phyloP scores from a whole-genome alignment of 2,113 vertebrate species.

The Brachirus orientalis region DNA sequence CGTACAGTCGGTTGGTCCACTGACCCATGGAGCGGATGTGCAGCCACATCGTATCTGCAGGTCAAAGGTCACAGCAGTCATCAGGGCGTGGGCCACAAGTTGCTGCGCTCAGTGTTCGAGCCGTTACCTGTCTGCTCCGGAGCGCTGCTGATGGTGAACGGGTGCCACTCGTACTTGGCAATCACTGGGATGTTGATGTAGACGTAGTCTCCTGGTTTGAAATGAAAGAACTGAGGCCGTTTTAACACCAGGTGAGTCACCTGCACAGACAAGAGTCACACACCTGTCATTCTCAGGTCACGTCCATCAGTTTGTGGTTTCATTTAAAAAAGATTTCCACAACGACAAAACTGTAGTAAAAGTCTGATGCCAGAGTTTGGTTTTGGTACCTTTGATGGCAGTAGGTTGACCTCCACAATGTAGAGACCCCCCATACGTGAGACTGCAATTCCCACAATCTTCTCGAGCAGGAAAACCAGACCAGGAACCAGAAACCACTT shows the following conservation, averaged over 20 bases:
- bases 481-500: constrained; percentile 91
- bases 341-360: too few species aligned
- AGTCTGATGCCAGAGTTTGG: neutral
- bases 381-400: constrained; percentile 84
- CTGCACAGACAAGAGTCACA: constrained; percentile 63
- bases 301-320: too few species aligned
- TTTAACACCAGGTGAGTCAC: constrained; percentile 92
- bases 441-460: constrained; percentile 78
- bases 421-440: constrained; percentile 80
- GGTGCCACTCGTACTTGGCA: constrained; percentile 91
- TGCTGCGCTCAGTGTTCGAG: neutral
- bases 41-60: constrained; percentile 87
- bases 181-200: constrained; percentile 91
- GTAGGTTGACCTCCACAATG: constrained; percentile 88
- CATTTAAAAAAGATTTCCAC: too few species aligned
- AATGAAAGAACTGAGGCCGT: constrained; percentile 86
- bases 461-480: constrained; percentile 86
- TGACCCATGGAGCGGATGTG: constrained; percentile 89
- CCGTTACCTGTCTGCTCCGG: constrained; percentile 88
- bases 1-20: constrained; percentile 89
- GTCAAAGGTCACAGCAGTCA: constrained; percentile 7
- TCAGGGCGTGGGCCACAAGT: neutral
- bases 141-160: constrained; percentile 94
- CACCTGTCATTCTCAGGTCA: too few species aligned
- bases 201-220: constrained; percentile 91